Percentiles rank a stretch among this genome's conserved stretches.
Evolutionary conservation across 2,113 vertebrate genomes (phyloP).

Genomic region (Taxidea taxus): DNA sequence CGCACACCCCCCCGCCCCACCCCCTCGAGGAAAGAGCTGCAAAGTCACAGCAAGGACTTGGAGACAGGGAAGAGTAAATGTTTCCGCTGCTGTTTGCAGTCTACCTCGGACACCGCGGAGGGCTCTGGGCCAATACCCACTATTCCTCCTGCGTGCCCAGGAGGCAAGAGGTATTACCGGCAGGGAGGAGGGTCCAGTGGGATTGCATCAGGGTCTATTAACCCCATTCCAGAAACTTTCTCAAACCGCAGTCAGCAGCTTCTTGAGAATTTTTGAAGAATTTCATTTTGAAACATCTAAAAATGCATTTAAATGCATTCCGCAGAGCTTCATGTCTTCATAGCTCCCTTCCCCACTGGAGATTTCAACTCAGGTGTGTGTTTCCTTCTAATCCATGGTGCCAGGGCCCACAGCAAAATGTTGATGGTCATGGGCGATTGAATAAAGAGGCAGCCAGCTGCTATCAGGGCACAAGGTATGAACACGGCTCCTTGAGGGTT

Average conservation of each 20-base stretch:
- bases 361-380: background rate
- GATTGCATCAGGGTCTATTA: background rate
- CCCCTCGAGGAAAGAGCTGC: background rate
- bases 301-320: background rate
- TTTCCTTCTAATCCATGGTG: background rate
- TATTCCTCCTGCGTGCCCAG: background rate
- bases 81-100: accelerated
- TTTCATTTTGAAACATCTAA: background rate
- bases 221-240: too few relatives aligned
- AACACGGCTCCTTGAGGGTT: accelerated
- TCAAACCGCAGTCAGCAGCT: background rate
- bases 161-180: background rate
- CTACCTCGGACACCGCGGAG: background rate
- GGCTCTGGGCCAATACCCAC: background rate
- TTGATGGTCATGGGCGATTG: background rate
- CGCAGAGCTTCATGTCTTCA: background rate
- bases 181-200: background rate
- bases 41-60: background rate
- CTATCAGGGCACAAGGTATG: background rate
- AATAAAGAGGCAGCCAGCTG: background rate
- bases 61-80: background rate
- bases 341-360: background rate
- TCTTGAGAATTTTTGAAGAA: background rate
- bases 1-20: accelerated
- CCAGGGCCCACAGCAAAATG: background rate